phyloP scores from a whole-genome alignment of 2,797 vertebrate genomes.

The Sebastes steindachneri region DNA sequence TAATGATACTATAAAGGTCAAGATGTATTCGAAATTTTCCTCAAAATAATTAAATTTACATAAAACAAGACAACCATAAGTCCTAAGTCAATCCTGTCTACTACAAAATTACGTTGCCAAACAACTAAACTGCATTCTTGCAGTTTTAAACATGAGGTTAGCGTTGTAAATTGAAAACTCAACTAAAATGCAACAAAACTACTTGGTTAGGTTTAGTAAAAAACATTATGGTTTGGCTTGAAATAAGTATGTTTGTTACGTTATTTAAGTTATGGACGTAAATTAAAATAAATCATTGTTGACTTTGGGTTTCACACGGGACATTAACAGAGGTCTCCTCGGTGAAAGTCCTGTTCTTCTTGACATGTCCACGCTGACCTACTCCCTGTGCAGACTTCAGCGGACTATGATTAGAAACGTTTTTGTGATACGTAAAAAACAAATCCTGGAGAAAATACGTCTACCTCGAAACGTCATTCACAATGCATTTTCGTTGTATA shows the following conservation, averaged over 20 bases:
- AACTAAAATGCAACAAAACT: no score
- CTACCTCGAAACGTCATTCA: not conserved
- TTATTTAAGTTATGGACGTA: not conserved
- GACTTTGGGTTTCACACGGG: no score
- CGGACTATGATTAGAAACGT: not conserved
- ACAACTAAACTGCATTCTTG: no score
- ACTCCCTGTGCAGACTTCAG: not conserved
- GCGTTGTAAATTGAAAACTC: no score
- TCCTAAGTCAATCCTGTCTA: not conserved
- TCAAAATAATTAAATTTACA: not conserved
- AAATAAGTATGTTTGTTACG: not conserved
- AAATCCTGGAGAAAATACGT: not conserved
- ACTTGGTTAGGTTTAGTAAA: not conserved
- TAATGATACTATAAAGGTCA: not conserved
- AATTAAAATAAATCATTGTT: no score
- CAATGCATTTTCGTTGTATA: not conserved
- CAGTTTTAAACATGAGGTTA: no score
- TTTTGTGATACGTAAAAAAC: not conserved
- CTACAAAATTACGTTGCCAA: no score
- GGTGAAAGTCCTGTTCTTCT: no score
- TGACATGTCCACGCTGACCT: not conserved
- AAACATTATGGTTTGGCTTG: not conserved
- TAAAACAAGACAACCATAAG: not conserved
- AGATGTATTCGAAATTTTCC: not conserved
- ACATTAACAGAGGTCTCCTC: no score